Evolutionary conservation across 1,140 invertebrate genomes (phyloP), one percentile per base, ranked within the genome.

Genomic region (Ostrea edulis): DNA sequence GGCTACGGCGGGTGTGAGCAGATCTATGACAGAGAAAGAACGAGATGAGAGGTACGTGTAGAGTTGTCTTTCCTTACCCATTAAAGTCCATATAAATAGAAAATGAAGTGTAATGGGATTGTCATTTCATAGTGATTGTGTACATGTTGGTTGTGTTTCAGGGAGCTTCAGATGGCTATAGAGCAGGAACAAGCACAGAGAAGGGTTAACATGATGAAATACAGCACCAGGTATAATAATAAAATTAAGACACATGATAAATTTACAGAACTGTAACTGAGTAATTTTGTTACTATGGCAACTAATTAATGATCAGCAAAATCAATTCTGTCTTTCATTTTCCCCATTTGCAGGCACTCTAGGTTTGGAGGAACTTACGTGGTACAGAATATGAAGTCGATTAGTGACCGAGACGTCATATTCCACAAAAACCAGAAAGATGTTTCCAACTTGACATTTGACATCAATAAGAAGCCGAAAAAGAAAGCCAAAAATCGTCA

Each of bases 311-410:
- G 35, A 1, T 62, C 14, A 20, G 53, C 3, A 54, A 14, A 52
- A 51, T 20, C 44, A 29, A 4, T 17, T 51, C 3, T 83, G 5
- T 83, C 82, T 53, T 83, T 2, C 17, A 44, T 5, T 20, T 17
- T 87, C 52, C 84, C 62, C 68, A 58, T 86, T 95, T 93, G 89
- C 53, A 96, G 98, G 88, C 98, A 98, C 95, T 98, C 98, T 0
- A 96, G 97, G 90, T 99, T 99, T 95, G 98, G 98, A 25, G 98
- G 98, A 53, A 98, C 98, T 14, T 99, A 97, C 95, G 96, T 97
- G 1, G 96, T 99, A 2, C 96, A 97, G 93, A 98, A 98, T 93
- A 97, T 99, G 96, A 99, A 99, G 95, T 98, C 98, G 14, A 97
- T 99, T 91, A 98, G 97, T 90, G 97, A 99, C 86, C 97, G 97